These are phyloP conservation scores for Phaethon lepturus DNA, from an alignment of 2,113 vertebrate species.

Conservation along the genomic window DNA sequence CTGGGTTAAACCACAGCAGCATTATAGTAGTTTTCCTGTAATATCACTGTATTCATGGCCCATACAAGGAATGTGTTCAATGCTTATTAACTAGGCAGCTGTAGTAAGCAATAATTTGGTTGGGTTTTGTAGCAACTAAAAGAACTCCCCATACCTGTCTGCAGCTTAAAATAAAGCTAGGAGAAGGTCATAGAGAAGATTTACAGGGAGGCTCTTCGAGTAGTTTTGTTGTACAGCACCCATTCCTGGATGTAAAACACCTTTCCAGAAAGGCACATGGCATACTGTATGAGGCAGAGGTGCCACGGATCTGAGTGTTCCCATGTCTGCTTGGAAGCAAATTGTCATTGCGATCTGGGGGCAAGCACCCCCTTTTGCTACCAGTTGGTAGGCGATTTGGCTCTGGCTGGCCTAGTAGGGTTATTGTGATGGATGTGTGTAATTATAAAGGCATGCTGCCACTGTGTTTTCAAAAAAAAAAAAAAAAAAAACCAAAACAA, in stretches of 20 bases:
- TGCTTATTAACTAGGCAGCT: neutral
- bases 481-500: no score
- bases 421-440: neutral
- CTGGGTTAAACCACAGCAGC: no score
- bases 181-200: neutral
- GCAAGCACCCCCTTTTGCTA: neutral
- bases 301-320: rapidly evolving
- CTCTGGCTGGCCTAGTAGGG: neutral
- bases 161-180: neutral
- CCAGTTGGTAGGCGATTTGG: neutral
- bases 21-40: neutral
- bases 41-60: neutral
- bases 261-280: neutral
- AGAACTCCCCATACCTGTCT: neutral
- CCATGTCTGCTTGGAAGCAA: neutral
- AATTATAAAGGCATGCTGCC: neutral
- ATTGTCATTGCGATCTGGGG: neutral
- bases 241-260: neutral
- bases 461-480: neutral
- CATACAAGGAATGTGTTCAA: neutral
- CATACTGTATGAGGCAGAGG: neutral
- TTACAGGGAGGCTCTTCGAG: neutral
- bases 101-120: neutral
- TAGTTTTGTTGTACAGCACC: neutral
- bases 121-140: neutral